Evolutionary conservation across 1,140 invertebrate genomes (phyloP).

Genomic region (Bombyx mori): ASM3026992v2 NC_085107.1:11020501-11021000

Average conservation of each 20-base stretch:
- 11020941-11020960: too few species aligned
- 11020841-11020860: too few species aligned
- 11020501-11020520: conserved; percentile 18
- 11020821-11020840: too few species aligned
- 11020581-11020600: conserved; percentile 8
- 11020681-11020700: neutral
- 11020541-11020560: conserved; percentile 8
- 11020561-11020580: conserved; percentile 4
- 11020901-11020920: too few species aligned
- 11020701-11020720: conserved; percentile 1
- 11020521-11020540: conserved; percentile 9
- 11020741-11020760: neutral
- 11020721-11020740: conserved; percentile 11
- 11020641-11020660: conserved; percentile 18
- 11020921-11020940: too few species aligned
- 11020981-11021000: too few species aligned
- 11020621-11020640: conserved; percentile 6
- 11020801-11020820: too few species aligned
- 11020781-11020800: too few species aligned
- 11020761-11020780: neutral
- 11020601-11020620: conserved; percentile 9
- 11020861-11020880: too few species aligned
- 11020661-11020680: conserved; percentile 13
- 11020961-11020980: too few species aligned
- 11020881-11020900: too few species aligned